Evolutionary conservation across 2,888 invertebrate species (phyloP).

Genomic region (Arctia plantaginis): DNA sequence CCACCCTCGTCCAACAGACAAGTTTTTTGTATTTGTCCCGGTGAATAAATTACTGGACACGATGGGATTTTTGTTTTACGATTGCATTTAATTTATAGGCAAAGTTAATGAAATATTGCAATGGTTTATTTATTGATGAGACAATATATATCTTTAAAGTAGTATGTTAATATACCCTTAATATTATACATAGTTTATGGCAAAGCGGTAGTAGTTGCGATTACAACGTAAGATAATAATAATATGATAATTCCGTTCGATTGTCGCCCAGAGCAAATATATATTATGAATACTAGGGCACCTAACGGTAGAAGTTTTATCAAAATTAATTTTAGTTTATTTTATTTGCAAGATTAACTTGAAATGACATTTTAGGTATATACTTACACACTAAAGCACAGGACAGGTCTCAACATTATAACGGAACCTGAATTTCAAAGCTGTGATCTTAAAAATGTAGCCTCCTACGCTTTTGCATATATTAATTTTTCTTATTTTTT

Average conservation of each 20-base stretch:
- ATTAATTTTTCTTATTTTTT: no score
- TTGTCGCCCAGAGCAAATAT: not conserved
- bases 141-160: conserved; percentile 14
- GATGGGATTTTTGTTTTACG: conserved; percentile 66
- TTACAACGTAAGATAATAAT: not conserved
- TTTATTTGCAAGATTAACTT: no score
- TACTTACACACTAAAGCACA: no score
- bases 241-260: not conserved
- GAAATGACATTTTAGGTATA: no score
- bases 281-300: no score
- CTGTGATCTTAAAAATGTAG: no score
- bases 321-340: no score
- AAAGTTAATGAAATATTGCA: conserved; percentile 51
- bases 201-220: no score
- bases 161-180: not conserved
- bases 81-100: conserved; percentile 66
- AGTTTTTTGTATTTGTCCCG: conserved; percentile 81
- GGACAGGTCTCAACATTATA: no score
- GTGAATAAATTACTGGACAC: conserved; percentile 83
- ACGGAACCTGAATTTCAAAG: no score
- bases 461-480: no score
- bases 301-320: no score
- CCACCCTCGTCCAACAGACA: conserved; percentile 71
- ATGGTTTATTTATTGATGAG: conserved; percentile 43
- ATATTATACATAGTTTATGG: not conserved